A percentile compares a stretch with the other conserved stretches of the same genome.
These are phyloP conservation scores for Antennarius striatus DNA, from an alignment of 2,113 vertebrate genomes.

Conservation along the genomic window DNA sequence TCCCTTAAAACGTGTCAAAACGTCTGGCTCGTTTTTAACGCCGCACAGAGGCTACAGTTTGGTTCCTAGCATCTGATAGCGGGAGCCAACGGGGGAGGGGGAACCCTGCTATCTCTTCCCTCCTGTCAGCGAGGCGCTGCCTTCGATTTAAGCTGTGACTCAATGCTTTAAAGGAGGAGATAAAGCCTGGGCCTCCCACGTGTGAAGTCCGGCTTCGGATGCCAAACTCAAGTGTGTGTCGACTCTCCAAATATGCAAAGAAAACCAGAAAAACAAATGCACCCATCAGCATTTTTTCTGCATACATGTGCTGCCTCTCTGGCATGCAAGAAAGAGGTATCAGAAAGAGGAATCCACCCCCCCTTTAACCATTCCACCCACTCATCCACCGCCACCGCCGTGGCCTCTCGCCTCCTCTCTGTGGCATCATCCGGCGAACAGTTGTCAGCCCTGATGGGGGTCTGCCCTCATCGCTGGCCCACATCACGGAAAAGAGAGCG, in stretches of 20 bases:
- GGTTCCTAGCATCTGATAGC: constrained; percentile 26
- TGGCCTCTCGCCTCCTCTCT: constrained; percentile 54
- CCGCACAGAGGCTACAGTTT: constrained; percentile 5
- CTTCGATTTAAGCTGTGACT: constrained; percentile 42
- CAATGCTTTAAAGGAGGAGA: constrained; percentile 51
- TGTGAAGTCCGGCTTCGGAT: constrained; percentile 9
- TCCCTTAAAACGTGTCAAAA: not conserved
- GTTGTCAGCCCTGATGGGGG: constrained; percentile 73
- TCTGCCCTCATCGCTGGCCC: constrained; percentile 56
- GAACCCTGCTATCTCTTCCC: constrained; percentile 35
- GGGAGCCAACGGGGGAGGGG: constrained; percentile 25
- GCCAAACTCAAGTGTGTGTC: constrained; percentile 22
- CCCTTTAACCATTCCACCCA: too few relatives aligned
- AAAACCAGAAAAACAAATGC: too few relatives aligned
- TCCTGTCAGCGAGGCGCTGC: constrained; percentile 49
- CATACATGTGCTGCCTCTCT: not conserved
- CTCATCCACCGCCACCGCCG: constrained; percentile 23
- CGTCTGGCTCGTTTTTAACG: not conserved
- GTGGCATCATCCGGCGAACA: constrained; percentile 66
- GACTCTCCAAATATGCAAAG: not conserved
- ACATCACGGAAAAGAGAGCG: constrained; percentile 29
- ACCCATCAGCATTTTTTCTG: too few relatives aligned
- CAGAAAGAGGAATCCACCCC: too few relatives aligned
- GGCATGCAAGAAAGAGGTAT: too few relatives aligned
- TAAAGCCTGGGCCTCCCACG: constrained; percentile 40